phyloP scores from a whole-genome alignment of 2,113 vertebrate species.

The Percina caprodes region DNA sequence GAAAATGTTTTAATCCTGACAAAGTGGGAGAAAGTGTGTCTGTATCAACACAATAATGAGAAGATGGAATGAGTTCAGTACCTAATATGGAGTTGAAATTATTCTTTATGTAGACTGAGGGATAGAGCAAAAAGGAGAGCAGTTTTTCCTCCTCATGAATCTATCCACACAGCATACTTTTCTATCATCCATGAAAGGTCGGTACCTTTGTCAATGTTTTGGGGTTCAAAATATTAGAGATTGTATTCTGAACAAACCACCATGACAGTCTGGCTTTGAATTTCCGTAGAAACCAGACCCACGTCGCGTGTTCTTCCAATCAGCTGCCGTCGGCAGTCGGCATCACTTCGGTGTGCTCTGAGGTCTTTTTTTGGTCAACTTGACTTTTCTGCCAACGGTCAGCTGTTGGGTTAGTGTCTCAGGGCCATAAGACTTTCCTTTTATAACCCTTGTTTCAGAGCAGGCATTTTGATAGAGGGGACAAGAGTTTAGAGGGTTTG shows the following conservation, averaged over 20 bases:
- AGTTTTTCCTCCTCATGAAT: constrained; percentile 18
- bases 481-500: not conserved
- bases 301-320: too few species aligned
- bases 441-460: not conserved
- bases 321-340: too few species aligned
- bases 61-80: constrained; percentile 53
- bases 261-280: too few species aligned
- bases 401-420: too few species aligned
- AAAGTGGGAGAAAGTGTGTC: constrained; percentile 33
- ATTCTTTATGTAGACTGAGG: constrained; percentile 56
- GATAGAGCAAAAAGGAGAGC: constrained; percentile 3
- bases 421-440: not conserved
- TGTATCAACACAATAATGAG: constrained; percentile 57
- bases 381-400: too few species aligned
- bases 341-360: too few species aligned
- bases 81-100: constrained; percentile 51
- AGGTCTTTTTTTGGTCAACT: too few species aligned
- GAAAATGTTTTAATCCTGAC: constrained; percentile 67
- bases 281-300: too few species aligned
- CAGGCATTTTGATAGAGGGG: not conserved
- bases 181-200: constrained; percentile 20
- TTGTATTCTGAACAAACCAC: too few species aligned
- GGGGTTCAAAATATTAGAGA: constrained; percentile 9
- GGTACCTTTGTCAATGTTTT: constrained; percentile 15
- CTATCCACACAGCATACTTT: not conserved